phyloP scores from a whole-genome alignment of 2,888 invertebrate genomes.

The Argyra leucocephala region DNA sequence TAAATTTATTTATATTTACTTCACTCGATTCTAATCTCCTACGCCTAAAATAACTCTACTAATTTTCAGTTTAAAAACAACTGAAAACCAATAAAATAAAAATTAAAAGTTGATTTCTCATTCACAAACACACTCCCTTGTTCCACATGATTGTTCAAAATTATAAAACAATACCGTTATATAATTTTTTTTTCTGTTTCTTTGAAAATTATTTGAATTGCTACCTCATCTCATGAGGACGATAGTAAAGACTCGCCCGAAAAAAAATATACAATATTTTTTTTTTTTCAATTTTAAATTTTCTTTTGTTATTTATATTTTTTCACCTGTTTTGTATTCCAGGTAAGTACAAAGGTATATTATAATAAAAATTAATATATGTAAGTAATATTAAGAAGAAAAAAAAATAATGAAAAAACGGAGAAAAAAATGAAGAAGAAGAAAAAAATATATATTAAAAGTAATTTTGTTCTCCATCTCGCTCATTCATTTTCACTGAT shows the following conservation, averaged over 20 bases:
- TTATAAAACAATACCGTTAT: no score
- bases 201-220: neutral
- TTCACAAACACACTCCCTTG: no score
- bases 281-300: neutral
- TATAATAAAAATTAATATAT: neutral
- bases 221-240: neutral
- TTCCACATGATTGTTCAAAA: no score
- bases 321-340: constrained; percentile 1
- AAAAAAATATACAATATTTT: neutral
- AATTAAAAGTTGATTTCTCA: no score
- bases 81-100: no score
- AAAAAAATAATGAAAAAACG: neutral
- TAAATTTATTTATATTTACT: no score
- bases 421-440: neutral
- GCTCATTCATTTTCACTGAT: neutral
- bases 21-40: no score
- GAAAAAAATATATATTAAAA: neutral
- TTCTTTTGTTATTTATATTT: neutral
- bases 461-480: neutral
- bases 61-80: no score
- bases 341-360: neutral
- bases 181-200: neutral
- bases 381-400: neutral
- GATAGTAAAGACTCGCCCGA: neutral
- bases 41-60: no score